phyloP scores from a whole-genome alignment of 1,140 invertebrate genomes.

The Euwallacea similis region DNA sequence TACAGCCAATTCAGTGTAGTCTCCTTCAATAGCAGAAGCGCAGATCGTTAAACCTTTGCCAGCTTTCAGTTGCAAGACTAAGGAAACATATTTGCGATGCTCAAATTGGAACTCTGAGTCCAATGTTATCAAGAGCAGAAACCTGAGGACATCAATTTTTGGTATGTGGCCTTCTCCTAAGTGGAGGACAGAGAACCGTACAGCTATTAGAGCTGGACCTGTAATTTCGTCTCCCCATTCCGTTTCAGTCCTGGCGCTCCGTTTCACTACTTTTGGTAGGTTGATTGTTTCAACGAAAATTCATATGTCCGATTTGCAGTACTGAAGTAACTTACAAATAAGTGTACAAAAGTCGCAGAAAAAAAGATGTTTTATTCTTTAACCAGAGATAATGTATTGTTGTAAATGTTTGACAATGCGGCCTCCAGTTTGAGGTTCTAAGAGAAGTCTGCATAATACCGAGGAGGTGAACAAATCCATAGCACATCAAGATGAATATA shows the following conservation, averaged over 20 bases:
- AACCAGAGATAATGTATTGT: too few species aligned
- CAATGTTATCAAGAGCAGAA: slow-evolving; percentile 82
- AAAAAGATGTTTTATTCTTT: slow-evolving; percentile 7
- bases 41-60: slow-evolving; percentile 96
- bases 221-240: slow-evolving; percentile 99
- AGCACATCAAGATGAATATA: slow-evolving; percentile 99
- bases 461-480: slow-evolving; percentile 98
- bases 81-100: slow-evolving; percentile 89
- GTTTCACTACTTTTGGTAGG: slow-evolving; percentile 41
- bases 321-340: too few species aligned
- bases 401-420: slow-evolving; percentile 90
- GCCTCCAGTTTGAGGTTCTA: slow-evolving; percentile 97
- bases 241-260: slow-evolving; percentile 97
- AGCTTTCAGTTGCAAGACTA: slow-evolving; percentile 97
- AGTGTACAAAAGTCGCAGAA: not conserved
- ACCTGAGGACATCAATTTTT: slow-evolving; percentile 98
- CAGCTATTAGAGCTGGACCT: slow-evolving; percentile 94
- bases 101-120: slow-evolving; percentile 79
- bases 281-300: not conserved
- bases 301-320: too few species aligned
- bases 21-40: slow-evolving; percentile 86
- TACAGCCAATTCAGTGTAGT: slow-evolving; percentile 71
- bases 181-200: slow-evolving; percentile 89
- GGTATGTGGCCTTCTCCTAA: slow-evolving; percentile 96
- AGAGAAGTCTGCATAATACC: slow-evolving; percentile 95